These are phyloP conservation scores for Helobdella robusta DNA, from an alignment of 2,888 invertebrate species.

Conservation along the genomic window DNA sequence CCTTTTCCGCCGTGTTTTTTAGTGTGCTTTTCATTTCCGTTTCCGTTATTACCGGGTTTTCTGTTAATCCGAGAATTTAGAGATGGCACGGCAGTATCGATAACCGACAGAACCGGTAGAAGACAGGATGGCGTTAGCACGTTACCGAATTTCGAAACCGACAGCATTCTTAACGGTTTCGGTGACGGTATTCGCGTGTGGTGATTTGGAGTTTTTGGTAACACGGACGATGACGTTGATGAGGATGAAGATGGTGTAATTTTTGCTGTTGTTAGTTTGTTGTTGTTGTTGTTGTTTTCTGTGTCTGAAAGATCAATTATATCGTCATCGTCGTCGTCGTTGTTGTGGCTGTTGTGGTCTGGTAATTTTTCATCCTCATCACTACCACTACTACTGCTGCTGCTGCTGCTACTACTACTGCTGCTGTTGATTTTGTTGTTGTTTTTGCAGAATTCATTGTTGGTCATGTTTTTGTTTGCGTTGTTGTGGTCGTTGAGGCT, in stretches of 20 bases:
- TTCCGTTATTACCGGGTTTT: background rate
- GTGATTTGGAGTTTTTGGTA: background rate
- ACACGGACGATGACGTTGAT: background rate
- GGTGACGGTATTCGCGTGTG: background rate
- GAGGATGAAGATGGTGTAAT: background rate
- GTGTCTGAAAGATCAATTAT: conserved; percentile 18
- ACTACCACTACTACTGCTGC: background rate
- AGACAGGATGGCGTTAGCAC: conserved; percentile 24
- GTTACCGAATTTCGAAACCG: conserved; percentile 15
- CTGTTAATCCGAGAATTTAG: too few species aligned
- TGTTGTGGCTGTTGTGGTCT: conserved; percentile 2
- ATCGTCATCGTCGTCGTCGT: conserved; percentile 7
- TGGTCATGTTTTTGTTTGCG: background rate
- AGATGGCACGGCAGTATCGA: background rate
- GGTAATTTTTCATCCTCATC: background rate
- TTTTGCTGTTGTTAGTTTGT: background rate
- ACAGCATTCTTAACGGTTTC: conserved; percentile 22
- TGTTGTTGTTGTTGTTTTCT: background rate
- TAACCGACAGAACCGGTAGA: conserved; percentile 22
- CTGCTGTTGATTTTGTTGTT: background rate
- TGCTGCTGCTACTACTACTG: background rate
- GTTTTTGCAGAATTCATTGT: background rate
- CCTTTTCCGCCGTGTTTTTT: background rate
- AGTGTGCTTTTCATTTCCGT: background rate
- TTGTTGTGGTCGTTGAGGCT: conserved; percentile 11